These are phyloP conservation scores for Caenorhabditis drosophilae DNA, from an alignment of 2,888 invertebrate genomes.

Conservation along the genomic window DNA sequence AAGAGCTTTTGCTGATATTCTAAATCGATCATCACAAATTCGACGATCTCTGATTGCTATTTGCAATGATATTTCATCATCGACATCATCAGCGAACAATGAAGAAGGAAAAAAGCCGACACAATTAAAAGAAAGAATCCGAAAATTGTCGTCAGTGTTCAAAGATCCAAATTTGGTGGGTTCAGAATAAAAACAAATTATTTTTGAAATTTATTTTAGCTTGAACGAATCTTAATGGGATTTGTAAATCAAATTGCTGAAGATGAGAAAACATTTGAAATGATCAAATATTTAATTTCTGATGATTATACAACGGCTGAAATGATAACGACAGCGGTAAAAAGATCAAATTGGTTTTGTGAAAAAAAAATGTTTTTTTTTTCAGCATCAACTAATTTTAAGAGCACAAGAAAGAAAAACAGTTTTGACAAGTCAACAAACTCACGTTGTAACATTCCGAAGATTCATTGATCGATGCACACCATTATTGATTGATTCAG, in stretches of 20 bases:
- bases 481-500: conserved; percentile 21
- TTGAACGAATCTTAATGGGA: conserved; percentile 13
- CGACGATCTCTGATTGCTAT: conserved; percentile 22
- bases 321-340: conserved; percentile 11
- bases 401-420: conserved; percentile 4
- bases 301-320: conserved; percentile 20
- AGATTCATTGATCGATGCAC: conserved; percentile 20
- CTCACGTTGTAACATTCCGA: conserved; percentile 5
- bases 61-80: conserved; percentile 4
- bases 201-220: conserved; percentile 8
- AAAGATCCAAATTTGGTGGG: conserved; percentile 12
- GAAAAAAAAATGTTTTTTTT: conserved; percentile 8
- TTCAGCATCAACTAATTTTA: conserved; percentile 3
- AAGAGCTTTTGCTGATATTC: conserved; percentile 26
- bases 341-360: neutral
- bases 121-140: conserved; percentile 22
- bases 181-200: neutral
- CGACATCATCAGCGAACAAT: neutral
- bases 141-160: conserved; percentile 20
- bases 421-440: neutral
- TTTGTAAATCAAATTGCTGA: conserved; percentile 34
- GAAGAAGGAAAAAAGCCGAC: no score
- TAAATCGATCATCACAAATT: conserved; percentile 28
- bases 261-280: conserved; percentile 20
- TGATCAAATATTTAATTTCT: conserved; percentile 21